Evolutionary conservation across 2,113 vertebrate species (phyloP).

Genomic region (Pluvialis apricaria): DNA sequence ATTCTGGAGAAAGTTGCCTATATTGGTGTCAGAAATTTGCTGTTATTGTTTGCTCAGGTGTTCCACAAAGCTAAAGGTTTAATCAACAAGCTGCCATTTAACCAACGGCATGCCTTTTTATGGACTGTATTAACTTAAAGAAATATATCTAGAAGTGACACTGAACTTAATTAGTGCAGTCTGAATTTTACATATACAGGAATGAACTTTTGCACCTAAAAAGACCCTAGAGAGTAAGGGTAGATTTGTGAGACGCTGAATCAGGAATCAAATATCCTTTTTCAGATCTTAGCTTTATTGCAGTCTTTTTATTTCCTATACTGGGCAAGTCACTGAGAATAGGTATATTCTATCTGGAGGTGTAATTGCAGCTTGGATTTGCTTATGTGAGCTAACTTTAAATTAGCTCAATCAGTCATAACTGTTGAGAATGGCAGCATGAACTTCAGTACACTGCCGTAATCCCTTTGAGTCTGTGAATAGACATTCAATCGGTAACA

Average conservation of each 20-base stretch:
- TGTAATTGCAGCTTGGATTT: constrained; percentile 18
- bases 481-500: neutral
- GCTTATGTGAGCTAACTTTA: neutral
- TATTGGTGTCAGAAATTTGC: neutral
- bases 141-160: neutral
- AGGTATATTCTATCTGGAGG: neutral
- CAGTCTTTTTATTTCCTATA: neutral
- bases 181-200: neutral
- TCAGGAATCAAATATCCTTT: neutral
- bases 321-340: neutral
- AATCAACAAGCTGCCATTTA: neutral
- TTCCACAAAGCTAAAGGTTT: neutral
- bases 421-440: neutral
- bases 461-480: neutral
- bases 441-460: neutral
- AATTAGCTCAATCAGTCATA: neutral
- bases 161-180: neutral
- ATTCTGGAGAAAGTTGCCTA: neutral
- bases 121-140: neutral
- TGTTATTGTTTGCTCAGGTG: neutral
- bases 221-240: neutral
- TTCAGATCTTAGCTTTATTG: neutral
- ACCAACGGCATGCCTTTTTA: neutral
- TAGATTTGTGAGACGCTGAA: neutral
- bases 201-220: neutral